A percentile compares a stretch with the other conserved stretches of the same genome.
These are phyloP conservation scores for Drosophila lacertosa DNA, from an alignment of 1,140 invertebrate genomes.

Conservation along the genomic window DNA sequence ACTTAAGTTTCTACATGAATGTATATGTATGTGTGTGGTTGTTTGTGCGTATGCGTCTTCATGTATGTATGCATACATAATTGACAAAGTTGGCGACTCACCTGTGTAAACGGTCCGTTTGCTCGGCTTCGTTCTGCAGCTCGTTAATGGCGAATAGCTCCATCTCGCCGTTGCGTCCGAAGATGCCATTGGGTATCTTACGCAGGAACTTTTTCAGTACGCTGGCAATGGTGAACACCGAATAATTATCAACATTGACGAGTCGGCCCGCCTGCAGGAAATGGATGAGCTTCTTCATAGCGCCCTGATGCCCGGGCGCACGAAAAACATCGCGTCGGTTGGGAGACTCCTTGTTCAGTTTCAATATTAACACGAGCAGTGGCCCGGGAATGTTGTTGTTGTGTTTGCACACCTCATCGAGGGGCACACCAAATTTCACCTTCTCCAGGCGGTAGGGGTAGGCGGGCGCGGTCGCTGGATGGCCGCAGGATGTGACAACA, in stretches of 20 bases:
- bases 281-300: conserved; percentile 98
- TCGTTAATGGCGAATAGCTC: conserved; percentile 95
- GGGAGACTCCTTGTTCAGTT: conserved; percentile 97
- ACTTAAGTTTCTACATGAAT: neutral
- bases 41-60: no score
- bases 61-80: neutral
- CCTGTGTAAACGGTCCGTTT: conserved; percentile 96
- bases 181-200: conserved; percentile 98
- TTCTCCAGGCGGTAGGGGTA: conserved; percentile 94
- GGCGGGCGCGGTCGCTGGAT: conserved; percentile 86
- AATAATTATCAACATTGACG: conserved; percentile 99
- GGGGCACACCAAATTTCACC: conserved; percentile 95
- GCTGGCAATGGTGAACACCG: conserved; percentile 98
- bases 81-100: conserved; percentile 83
- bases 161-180: conserved; percentile 95
- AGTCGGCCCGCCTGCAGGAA: conserved; percentile 96
- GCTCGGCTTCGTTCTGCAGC: conserved; percentile 90
- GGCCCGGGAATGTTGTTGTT: conserved; percentile 97
- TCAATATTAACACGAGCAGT: conserved; percentile 94
- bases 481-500: conserved; percentile 94
- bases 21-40: neutral
- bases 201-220: conserved; percentile 99
- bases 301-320: conserved; percentile 96
- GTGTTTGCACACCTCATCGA: conserved; percentile 96
- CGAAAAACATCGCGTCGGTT: conserved; percentile 96